Evolutionary conservation across 2,797 vertebrate species (phyloP), one percentile per base, ranked within the genome.

Genomic region (Tapera naevia): DNA sequence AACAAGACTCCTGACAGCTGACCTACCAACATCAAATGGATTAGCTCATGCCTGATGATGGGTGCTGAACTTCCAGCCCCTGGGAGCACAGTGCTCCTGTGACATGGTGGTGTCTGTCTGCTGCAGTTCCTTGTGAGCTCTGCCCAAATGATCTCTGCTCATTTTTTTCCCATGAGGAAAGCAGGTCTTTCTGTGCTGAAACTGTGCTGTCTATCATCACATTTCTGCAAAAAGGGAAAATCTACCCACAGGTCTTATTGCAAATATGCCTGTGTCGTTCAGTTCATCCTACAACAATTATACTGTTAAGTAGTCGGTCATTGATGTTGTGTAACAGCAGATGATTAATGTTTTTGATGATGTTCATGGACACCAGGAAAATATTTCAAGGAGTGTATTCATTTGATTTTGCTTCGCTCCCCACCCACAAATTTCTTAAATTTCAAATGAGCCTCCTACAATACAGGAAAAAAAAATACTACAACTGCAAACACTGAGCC

Each of bases 271-370:
- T 60, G 25, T 27, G 13, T 32, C 73, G 6, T 54, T 93, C 28
- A 19, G 48, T 69, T 93, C n/a, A 39, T 61, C 46, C 81, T 76
- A 73, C 53, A 75, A 11, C 85, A 95, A 85, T 76, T 75, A 58
- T 25, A 53, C 24, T 41, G 24, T 80, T 95, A 81, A 85, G 56
- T 53, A 89, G 61, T 32, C 57, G 39, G 25, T 87, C 57, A 64
- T 35, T 73, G 28, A 53, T 86, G 50, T 62, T 89, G 41, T 33
- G 13, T 14, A 45, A 65, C 61, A 89, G 67, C 33, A 91, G 60
- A 60, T 57, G 53, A 92, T 32, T 87, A 93, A 89, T 67, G 16
- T 6, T 88, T 85, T 86, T 86, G 45, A 57, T 37, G 21, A 61
- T 65, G 37, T 39, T 84, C 85, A 80, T 73, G 78, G 48, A 82